Evolutionary conservation across 2,888 invertebrate genomes (phyloP).

Genomic region (Lamproptera curius): DNA sequence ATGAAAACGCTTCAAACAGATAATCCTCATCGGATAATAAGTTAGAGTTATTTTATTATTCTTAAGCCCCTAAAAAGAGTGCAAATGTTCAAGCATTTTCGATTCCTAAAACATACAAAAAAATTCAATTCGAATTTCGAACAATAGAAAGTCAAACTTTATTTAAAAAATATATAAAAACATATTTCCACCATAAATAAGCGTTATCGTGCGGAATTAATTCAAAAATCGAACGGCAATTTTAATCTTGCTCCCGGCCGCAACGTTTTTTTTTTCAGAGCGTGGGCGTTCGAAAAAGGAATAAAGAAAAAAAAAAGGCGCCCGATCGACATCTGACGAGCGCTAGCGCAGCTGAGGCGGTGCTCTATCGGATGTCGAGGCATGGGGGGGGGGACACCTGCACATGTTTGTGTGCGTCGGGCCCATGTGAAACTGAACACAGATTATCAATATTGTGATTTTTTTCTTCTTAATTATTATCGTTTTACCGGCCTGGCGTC

Average conservation of each 20-base stretch:
- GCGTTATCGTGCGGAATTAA: constrained; percentile 5
- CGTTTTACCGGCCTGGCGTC: too few relatives aligned
- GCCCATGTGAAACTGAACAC: constrained; percentile 5
- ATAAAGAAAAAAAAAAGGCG: constrained; percentile 58
- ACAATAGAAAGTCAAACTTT: too few relatives aligned
- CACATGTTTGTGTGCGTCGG: constrained; percentile 26
- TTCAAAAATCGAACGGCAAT: constrained; percentile 6
- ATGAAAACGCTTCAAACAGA: too few relatives aligned
- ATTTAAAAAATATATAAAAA: too few relatives aligned
- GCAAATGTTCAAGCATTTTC: too few relatives aligned
- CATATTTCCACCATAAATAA: constrained; percentile 9
- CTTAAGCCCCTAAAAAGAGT: too few relatives aligned
- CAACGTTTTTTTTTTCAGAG: constrained; percentile 24
- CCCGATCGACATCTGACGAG: constrained; percentile 69
- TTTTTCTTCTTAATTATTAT: too few relatives aligned
- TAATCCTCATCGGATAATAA: too few relatives aligned
- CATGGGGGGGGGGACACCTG: constrained; percentile 33
- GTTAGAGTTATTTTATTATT: too few relatives aligned
- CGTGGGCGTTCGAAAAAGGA: constrained; percentile 28
- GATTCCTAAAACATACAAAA: too few relatives aligned
- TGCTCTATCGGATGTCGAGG: constrained; percentile 49
- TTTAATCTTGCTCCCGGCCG: constrained; percentile 12
- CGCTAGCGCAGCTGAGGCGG: constrained; percentile 38
- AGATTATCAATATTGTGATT: too few relatives aligned
- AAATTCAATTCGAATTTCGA: too few relatives aligned